Evolutionary conservation across 2,797 vertebrate species (phyloP).

Genomic region (Vespertilio murinus): DNA sequence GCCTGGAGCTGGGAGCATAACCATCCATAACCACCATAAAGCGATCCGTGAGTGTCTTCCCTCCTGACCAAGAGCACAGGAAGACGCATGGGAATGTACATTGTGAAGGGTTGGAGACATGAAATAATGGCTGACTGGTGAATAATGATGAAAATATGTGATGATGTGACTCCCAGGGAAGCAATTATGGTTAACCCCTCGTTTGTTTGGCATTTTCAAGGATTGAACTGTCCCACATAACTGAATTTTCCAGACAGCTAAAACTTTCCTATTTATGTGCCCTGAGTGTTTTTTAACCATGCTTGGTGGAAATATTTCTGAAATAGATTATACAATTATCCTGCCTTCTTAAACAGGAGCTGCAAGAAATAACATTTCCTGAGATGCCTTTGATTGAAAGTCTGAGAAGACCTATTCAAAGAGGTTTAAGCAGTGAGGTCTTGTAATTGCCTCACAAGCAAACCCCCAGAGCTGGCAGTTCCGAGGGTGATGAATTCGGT

Average conservation of each 20-base stretch:
- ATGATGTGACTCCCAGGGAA: slow-evolving; percentile 70
- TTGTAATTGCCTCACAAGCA: background rate
- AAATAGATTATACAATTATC: slow-evolving; percentile 60
- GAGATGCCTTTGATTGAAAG: background rate
- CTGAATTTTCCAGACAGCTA: slow-evolving; percentile 74
- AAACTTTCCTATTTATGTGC: slow-evolving; percentile 70
- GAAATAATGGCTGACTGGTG: slow-evolving; percentile 60
- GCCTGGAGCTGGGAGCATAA: background rate
- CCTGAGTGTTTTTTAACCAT: slow-evolving; percentile 61
- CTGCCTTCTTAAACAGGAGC: slow-evolving; percentile 52
- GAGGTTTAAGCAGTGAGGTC: slow-evolving; percentile 19
- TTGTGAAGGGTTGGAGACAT: slow-evolving; percentile 12
- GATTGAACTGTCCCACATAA: slow-evolving; percentile 66
- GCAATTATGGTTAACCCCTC: slow-evolving; percentile 79
- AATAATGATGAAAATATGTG: slow-evolving; percentile 72
- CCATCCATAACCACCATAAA: background rate
- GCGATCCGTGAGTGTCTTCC: background rate
- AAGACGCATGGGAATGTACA: background rate
- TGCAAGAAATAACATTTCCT: slow-evolving; percentile 35
- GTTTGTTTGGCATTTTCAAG: slow-evolving; percentile 75
- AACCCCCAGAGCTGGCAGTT: background rate
- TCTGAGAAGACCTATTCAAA: slow-evolving; percentile 39
- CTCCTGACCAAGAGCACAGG: background rate
- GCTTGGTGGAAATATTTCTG: slow-evolving; percentile 65
- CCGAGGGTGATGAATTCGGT: background rate